Evolutionary conservation across 2,888 invertebrate species (phyloP).

Genomic region (Carcina quercana): DNA sequence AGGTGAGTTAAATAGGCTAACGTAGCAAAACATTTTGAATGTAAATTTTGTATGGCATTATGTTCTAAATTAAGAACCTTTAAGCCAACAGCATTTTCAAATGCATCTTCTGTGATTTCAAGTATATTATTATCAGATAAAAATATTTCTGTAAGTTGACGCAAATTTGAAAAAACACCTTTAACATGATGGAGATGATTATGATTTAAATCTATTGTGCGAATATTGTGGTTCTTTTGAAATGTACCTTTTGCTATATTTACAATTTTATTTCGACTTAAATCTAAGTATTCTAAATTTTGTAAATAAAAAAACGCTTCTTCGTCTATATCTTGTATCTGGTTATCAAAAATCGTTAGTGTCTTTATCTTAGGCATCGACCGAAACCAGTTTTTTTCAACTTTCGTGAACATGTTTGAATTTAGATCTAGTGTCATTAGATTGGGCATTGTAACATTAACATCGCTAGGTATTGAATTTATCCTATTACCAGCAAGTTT

Average conservation of each 20-base stretch:
- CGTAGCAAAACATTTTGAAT: constrained; percentile 85
- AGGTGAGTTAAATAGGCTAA: constrained; percentile 86
- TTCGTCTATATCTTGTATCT: constrained; percentile 84
- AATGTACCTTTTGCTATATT: constrained; percentile 84
- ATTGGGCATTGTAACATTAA: constrained; percentile 81
- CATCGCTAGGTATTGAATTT: constrained; percentile 81
- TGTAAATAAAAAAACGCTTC: constrained; percentile 84
- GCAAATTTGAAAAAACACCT: constrained; percentile 87
- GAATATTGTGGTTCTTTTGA: constrained; percentile 82
- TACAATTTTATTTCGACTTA: constrained; percentile 91
- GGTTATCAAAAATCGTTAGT: constrained; percentile 89
- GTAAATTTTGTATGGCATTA: constrained; percentile 86
- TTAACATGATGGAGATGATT: constrained; percentile 91
- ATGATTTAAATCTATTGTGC: constrained; percentile 89
- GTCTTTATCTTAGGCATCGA: constrained; percentile 86
- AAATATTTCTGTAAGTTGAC: constrained; percentile 87
- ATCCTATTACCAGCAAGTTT: constrained; percentile 90
- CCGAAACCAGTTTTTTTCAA: constrained; percentile 85
- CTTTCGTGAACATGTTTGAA: constrained; percentile 86
- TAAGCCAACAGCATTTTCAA: constrained; percentile 83
- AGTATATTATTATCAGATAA: constrained; percentile 92
- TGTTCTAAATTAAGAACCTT: constrained; percentile 90
- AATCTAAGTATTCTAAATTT: constrained; percentile 86
- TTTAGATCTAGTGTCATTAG: constrained; percentile 88
- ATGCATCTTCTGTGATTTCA: constrained; percentile 86